phyloP scores from a whole-genome alignment of 2,888 invertebrate species.

The Corythucha ciliata region DNA sequence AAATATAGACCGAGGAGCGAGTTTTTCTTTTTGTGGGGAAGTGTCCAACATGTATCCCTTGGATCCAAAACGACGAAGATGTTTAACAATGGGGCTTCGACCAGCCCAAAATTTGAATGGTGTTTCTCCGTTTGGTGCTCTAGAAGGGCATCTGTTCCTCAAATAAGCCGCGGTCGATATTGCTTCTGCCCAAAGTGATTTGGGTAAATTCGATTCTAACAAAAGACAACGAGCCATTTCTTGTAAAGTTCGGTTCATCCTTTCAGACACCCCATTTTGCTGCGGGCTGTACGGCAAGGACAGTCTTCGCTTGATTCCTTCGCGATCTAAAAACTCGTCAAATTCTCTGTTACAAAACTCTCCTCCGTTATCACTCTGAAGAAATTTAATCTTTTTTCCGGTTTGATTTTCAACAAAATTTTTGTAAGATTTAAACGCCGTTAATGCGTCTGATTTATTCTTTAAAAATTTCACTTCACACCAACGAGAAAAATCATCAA shows the following conservation, averaged over 20 bases:
- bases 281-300: slow-evolving; percentile 14
- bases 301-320: slow-evolving; percentile 6
- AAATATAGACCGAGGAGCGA: no score
- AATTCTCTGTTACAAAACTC: neutral
- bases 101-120: neutral
- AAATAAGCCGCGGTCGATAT: neutral
- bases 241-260: slow-evolving; percentile 14
- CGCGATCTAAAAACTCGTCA: neutral
- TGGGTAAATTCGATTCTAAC: neutral
- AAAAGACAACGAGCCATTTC: slow-evolving; percentile 1
- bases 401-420: slow-evolving; percentile 11
- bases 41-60: no score
- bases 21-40: no score
- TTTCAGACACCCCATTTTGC: slow-evolving; percentile 16
- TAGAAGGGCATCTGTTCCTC: slow-evolving; percentile 9
- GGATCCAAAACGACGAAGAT: no score
- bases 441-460: neutral
- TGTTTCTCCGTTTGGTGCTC: neutral
- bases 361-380: slow-evolving; percentile 8
- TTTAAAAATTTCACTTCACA: slow-evolving; percentile 9
- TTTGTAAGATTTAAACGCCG: slow-evolving; percentile 9
- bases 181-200: slow-evolving; percentile 14
- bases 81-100: no score
- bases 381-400: slow-evolving; percentile 1
- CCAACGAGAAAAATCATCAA: slow-evolving; percentile 10